Evolutionary conservation across 2,113 vertebrate species (phyloP).

Genomic region (Gambusia holbrooki): DNA sequence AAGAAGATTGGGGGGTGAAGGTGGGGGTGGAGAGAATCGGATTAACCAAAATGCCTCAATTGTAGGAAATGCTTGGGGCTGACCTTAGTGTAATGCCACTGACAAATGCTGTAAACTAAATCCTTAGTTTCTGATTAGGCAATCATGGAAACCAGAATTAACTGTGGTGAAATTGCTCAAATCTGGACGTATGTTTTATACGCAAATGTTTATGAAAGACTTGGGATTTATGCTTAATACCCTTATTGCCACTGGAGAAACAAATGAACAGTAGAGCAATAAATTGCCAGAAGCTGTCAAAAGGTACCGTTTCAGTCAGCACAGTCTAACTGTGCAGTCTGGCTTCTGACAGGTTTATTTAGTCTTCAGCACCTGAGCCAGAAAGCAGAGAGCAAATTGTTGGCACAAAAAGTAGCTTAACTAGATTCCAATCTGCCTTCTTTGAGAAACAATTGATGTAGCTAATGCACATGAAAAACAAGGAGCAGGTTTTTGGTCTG

Average conservation of each 20-base stretch:
- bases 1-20: slow-evolving; percentile 62
- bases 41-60: slow-evolving; percentile 67
- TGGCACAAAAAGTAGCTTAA: slow-evolving; percentile 51
- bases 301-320: slow-evolving; percentile 75
- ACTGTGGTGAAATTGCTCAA: slow-evolving; percentile 17
- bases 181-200: background rate
- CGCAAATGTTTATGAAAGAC: slow-evolving; percentile 21
- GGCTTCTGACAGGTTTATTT: slow-evolving; percentile 78
- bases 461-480: slow-evolving; percentile 40
- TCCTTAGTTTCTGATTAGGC: slow-evolving; percentile 59
- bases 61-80: slow-evolving; percentile 51
- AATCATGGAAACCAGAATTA: slow-evolving; percentile 44
- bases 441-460: slow-evolving; percentile 62
- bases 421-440: slow-evolving; percentile 56
- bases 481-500: slow-evolving; percentile 24
- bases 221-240: slow-evolving; percentile 43
- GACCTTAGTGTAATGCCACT: slow-evolving; percentile 55
- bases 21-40: slow-evolving; percentile 47
- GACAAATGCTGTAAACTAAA: slow-evolving; percentile 63
- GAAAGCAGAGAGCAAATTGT: slow-evolving; percentile 55
- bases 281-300: slow-evolving; percentile 69
- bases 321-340: slow-evolving; percentile 73
- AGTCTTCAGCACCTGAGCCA: slow-evolving; percentile 65
- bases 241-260: slow-evolving; percentile 56
- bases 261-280: slow-evolving; percentile 67